Evolutionary conservation across 2,888 invertebrate species (phyloP), one percentile per base, ranked within the genome.

Genomic region (Tenthredo distinguenda): DNA sequence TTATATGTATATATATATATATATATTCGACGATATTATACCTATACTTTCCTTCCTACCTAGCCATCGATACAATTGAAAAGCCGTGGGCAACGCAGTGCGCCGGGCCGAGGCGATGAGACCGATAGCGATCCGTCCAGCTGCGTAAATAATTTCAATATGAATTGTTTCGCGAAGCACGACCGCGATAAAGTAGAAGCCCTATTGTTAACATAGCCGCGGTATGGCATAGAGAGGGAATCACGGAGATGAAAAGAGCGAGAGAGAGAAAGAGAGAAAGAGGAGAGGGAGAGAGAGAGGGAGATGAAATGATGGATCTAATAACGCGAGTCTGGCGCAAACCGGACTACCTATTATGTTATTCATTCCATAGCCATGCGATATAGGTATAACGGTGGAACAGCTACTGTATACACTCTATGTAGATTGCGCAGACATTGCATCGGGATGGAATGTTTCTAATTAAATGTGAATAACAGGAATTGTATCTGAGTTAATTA

Each of bases 111-210:
- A 40, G 72, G n/a, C n/a, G 43, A 43, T 21, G 43, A 50, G 31
- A 40, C 12, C 40, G 79, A 81, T 81, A 58, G 21, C 21, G 58
- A 81, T 81, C 10, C 37, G 55, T 50, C 26, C 81, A 81, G 81
- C 81, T 81, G 81, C 40, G 37, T 62, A 81, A 81, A 81, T 81
- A 81, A 81, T 81, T 81, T 81, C 62, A 81, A 62, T 58, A 62
- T 40, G 62, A 81, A 81, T 81, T 81, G 81, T 81, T 81, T 81
- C 81, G 81, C 81, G 62, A 40, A 81, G 26, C 6, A 37, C 58
- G 10, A 72, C 12, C 79, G 79, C 55, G 37, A 79, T 79, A 62
- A n/a, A 62, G 37, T 55, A 58, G 37, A 55, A 55, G 26, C 18
- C 5, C 21, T 34, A 79, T 79, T 58, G 58, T 62, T 21, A 34